These are phyloP conservation scores for Ormia ochracea DNA, from an alignment of 2,888 invertebrate genomes.

Conservation along the genomic window DNA sequence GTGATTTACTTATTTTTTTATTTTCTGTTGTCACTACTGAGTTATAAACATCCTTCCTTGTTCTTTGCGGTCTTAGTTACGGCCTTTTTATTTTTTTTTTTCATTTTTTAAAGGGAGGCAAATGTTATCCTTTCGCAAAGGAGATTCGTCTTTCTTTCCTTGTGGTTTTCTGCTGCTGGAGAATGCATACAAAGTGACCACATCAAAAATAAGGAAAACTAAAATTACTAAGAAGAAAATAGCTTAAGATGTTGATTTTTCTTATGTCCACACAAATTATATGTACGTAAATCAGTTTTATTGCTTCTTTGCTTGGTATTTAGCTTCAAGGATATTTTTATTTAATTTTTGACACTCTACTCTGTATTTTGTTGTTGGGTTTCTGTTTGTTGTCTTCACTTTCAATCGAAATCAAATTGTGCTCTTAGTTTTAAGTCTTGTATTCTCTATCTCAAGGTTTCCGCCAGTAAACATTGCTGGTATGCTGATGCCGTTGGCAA, in stretches of 20 bases:
- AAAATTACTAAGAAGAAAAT: constrained; percentile 6
- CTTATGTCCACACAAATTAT: constrained; percentile 36
- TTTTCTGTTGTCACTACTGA: background rate
- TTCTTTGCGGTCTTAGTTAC: background rate
- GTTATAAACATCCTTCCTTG: background rate
- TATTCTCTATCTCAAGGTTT: background rate
- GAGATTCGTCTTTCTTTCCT: constrained; percentile 39
- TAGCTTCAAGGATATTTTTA: constrained; percentile 49
- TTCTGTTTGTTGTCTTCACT: constrained; percentile 17
- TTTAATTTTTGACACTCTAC: constrained; percentile 41
- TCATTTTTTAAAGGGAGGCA: background rate
- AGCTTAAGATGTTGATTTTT: constrained; percentile 48
- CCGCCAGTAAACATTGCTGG: background rate
- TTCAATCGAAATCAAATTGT: constrained; percentile 20
- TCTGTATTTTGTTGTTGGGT: background rate
- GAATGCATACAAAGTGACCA: constrained; percentile 6
- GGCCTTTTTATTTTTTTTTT: background rate
- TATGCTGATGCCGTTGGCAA: constrained; percentile 29
- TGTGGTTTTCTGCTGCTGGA: constrained; percentile 17
- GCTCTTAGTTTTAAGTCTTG: background rate
- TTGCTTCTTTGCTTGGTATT: constrained; percentile 38
- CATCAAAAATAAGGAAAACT: constrained; percentile 10
- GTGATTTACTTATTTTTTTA: constrained; percentile 13
- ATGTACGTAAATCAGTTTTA: constrained; percentile 49
- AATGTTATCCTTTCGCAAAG: constrained; percentile 32